Percentiles rank a stretch among this genome's conserved stretches.
These are phyloP conservation scores for Melanostoma scalare DNA, from an alignment of 2,888 invertebrate genomes.

Conservation along the genomic window DNA sequence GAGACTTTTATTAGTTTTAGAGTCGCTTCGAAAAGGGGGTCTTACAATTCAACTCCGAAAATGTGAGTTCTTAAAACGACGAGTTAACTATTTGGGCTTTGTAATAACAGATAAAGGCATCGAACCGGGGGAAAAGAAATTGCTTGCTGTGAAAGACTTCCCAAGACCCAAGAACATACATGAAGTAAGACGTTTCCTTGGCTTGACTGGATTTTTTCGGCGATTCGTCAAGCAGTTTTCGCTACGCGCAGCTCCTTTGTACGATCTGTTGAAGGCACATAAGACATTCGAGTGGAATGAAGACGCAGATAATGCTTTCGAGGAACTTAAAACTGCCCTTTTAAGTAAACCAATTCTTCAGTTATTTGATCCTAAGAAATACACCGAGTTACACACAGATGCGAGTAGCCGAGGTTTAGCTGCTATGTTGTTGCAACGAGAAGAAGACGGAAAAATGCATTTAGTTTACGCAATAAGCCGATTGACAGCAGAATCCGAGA, in stretches of 20 bases:
- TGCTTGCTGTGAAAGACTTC: no score
- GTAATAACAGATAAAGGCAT: no score
- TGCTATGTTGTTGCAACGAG: constrained; percentile 5
- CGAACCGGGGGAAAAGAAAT: no score
- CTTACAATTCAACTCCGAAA: no score
- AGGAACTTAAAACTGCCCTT: not conserved
- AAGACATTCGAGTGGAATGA: not conserved
- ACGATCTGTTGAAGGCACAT: not conserved
- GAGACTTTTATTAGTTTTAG: no score
- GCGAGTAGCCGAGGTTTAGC: no score
- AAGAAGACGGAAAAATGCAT: not conserved
- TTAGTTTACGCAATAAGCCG: constrained; percentile 11
- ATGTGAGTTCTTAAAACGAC: no score
- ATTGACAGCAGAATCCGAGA: constrained; percentile 70
- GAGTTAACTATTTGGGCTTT: no score
- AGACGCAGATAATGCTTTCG: constrained; percentile 1
- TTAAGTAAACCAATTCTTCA: not conserved
- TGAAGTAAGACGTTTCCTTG: constrained; percentile 14
- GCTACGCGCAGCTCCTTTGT: no score
- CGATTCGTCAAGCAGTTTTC: no score
- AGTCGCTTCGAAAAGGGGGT: no score
- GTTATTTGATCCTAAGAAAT: not conserved
- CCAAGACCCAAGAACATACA: no score
- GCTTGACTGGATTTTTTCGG: constrained; percentile 11
- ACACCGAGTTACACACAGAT: constrained; percentile 8